Conservation (phyloP, 2,797 vertebrate genomes). For the Microcaecilia unicolor region DNA sequence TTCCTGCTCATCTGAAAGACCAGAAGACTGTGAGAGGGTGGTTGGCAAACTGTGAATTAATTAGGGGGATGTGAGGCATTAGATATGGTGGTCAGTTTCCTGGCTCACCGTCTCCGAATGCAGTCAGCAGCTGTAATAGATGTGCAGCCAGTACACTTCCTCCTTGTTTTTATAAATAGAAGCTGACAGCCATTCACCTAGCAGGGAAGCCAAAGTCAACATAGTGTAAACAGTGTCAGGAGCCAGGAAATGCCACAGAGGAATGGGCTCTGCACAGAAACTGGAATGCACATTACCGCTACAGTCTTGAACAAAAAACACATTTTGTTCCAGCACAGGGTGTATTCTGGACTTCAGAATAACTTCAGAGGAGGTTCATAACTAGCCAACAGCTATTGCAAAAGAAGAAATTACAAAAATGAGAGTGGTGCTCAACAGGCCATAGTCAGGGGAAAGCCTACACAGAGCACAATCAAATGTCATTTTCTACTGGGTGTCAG, state of each 20-base stretch:
- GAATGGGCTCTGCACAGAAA: background rate
- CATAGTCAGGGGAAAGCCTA: too few species aligned
- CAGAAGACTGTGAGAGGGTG: background rate
- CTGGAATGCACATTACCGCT: background rate
- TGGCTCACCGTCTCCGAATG: background rate
- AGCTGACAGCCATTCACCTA: background rate
- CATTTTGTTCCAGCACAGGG: rapidly evolving
- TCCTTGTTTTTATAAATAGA: background rate
- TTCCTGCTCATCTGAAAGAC: background rate
- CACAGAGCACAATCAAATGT: too few species aligned
- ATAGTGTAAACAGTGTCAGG: background rate
- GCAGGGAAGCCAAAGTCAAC: background rate
- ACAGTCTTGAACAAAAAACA: background rate
- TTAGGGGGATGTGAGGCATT: background rate
- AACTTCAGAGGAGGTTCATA: too few species aligned
- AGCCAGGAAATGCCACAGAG: background rate
- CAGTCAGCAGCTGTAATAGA: background rate
- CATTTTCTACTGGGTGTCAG: too few species aligned
- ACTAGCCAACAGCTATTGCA: too few species aligned
- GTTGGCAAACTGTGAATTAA: background rate
- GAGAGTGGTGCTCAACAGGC: too few species aligned
- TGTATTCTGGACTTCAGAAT: too few species aligned
- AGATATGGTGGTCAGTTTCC: conserved; percentile 5
- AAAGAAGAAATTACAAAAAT: too few species aligned
- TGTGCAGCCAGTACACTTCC: background rate